Base-by-base conservation (phyloP, 2,113 vertebrate genomes). In the Haemorhous mexicanus region DNA sequence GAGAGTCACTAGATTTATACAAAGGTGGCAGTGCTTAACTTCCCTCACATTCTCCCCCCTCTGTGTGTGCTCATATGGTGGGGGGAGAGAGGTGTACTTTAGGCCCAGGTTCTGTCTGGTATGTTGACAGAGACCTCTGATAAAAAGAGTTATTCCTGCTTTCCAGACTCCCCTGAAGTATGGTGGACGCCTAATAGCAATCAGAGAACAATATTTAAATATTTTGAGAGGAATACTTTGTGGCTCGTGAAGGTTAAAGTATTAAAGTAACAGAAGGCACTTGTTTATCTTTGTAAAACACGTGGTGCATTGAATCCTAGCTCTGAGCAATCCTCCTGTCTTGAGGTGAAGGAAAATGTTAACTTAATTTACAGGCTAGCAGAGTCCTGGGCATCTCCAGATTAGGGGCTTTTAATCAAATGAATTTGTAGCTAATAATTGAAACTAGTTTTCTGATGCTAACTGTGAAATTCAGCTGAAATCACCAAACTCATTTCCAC, bases 351-450 rank as follows among this genome's bases (percentile, higher is more conserved):
- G 88, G 88, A 89, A 96, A 94, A 66, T 58, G 76, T 64, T 96
- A 90, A 89, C 93, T 96, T 97, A 97, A 96, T 96, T 97, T 96
- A 90, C 59, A 96, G 87, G 83, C 82, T 69, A 75, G 56, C 53
- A 84, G 76, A 70, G 44, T 90, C 46, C 64, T 93, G 84, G 35
- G 46, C 63, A 81, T 93, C 96, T 96, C 61, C 86, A 93, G 90
- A 96, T 94, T 86, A 97, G 88, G 44, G 58, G 32, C 59, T 95
- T 97, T 97, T 97, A 96, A 90, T 96, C 85, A 95, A 94, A 96
- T 73, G 91, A 73, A 94, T 89, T 90, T 94, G 80, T 94, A 90
- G 66, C 63, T 96, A 96, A 93, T 96, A 96, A 95, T 89, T 70
- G 77, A 68, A 97, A 91, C 56, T 86, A 77, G 70, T 94, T 97